Evolutionary conservation across 37 sponge, comb jelly and placozoan species (phyloP).

Genomic region (Beroe ovata): DNA sequence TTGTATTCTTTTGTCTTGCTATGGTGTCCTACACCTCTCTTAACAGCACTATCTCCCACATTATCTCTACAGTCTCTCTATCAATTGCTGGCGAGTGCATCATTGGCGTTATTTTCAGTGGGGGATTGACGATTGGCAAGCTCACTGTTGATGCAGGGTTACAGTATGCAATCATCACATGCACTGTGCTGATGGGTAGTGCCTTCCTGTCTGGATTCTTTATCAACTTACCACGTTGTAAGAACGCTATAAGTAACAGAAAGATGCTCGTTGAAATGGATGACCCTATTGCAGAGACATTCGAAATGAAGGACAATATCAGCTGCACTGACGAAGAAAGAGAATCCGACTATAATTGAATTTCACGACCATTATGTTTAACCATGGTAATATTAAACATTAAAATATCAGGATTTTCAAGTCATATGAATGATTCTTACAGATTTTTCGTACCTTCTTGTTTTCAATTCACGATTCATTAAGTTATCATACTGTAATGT

Average conservation of each 20-base stretch:
- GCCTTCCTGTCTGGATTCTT: slow-evolving; percentile 5
- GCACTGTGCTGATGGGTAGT: neutral
- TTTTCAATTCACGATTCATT: too few species aligned
- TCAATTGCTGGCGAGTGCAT: slow-evolving; percentile 37
- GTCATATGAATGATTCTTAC: too few species aligned
- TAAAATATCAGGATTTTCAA: too few species aligned
- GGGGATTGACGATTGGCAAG: neutral
- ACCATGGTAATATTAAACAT: too few species aligned
- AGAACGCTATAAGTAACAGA: neutral
- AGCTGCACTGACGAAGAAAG: too few species aligned
- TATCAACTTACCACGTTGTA: neutral
- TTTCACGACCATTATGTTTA: too few species aligned
- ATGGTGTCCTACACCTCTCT: neutral
- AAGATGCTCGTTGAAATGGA: neutral
- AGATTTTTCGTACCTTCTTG: too few species aligned
- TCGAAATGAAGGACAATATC: too few species aligned
- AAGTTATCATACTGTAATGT: too few species aligned
- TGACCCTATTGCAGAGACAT: neutral
- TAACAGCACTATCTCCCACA: neutral
- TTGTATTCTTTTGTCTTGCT: neutral
- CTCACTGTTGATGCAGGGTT: neutral
- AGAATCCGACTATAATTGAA: too few species aligned
- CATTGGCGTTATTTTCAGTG: neutral
- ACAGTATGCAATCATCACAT: neutral
- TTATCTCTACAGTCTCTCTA: slow-evolving; percentile 17